These are phyloP conservation scores for Hypomecis punctinalis DNA, from an alignment of 2,888 invertebrate species.

Conservation along the genomic window DNA sequence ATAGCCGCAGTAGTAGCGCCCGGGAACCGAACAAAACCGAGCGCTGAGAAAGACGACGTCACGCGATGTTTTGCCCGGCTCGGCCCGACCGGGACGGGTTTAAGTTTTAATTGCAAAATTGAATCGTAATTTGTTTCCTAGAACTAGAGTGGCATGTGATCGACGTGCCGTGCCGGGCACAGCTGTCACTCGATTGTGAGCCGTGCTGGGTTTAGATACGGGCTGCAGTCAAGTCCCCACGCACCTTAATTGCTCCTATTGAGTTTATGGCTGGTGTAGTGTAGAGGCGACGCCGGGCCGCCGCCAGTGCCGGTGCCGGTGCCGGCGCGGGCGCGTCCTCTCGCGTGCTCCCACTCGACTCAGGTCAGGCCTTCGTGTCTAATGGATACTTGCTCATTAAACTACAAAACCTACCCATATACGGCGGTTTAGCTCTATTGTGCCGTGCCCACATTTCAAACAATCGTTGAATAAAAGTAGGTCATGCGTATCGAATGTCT, in stretches of 20 bases:
- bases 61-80: conserved; percentile 31
- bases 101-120: conserved; percentile 52
- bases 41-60: conserved; percentile 4
- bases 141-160: conserved; percentile 44
- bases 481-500: conserved; percentile 3
- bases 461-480: not conserved
- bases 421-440: not conserved
- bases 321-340: not conserved
- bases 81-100: conserved; percentile 13
- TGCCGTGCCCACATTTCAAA: not conserved
- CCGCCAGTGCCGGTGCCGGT: not conserved
- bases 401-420: not conserved
- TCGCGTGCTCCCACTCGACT: conserved; percentile 1
- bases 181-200: conserved; percentile 8
- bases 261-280: conserved; percentile 36
- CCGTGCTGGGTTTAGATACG: not conserved
- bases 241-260: conserved; percentile 44
- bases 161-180: conserved; percentile 25
- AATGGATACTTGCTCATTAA: not conserved
- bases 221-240: not conserved
- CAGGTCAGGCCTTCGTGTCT: not conserved
- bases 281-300: conserved; percentile 5
- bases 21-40: not conserved
- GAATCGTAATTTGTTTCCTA: conserved; percentile 49
- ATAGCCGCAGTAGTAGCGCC: no score